Evolutionary conservation across 2,113 vertebrate species (phyloP), one percentile per base, ranked within the genome.

Genomic region (Aspidoscelis tigris): DNA sequence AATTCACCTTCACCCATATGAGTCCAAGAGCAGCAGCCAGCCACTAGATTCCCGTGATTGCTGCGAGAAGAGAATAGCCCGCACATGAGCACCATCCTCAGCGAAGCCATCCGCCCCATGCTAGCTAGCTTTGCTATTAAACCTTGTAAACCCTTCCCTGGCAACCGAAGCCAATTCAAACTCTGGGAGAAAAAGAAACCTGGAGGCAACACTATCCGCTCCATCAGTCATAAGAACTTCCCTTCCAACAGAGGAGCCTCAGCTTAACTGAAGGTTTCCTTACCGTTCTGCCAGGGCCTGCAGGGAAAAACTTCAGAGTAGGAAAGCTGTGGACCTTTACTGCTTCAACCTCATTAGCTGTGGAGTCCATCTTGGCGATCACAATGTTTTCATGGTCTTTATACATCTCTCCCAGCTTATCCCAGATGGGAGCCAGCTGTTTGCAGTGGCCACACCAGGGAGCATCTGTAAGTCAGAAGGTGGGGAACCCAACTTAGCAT

Each of bases 391-490:
- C 90, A 0, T 96, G 96, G 94, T 98, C 97, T 92, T 95, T 97
- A 87, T 96, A 99, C 24, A 95, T 97, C 93, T 99, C 98, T 47
- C 97, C 99, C 84, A 99, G 94, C 86, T 99, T 97, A 77, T 99
- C 98, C 99, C 99, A 99, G 91, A 99, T 98, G 4, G 99, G 99
- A 47, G 98, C 95, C 91, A 99, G 94, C 94, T 99, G 99, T 91
- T 99, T 99, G 94, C 99, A 99, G 95, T 99, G 99, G 82, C 98
- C 98, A 47, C 99, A 99, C 99, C 99, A 99, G 0, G 99, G 99
- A 43, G 99, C 99, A 92, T 99, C 99, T 99, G 92, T 1, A 71
- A 14, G 44, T 21, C 26, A 71, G 9, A 72, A 69, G 41, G 12
- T 16, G 43, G 73, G 2, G 50, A 53, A 10, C 18, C 43, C n/a